These are phyloP conservation scores for Panzeria rudis DNA, from an alignment of 2,888 invertebrate species.

Conservation along the genomic window DNA sequence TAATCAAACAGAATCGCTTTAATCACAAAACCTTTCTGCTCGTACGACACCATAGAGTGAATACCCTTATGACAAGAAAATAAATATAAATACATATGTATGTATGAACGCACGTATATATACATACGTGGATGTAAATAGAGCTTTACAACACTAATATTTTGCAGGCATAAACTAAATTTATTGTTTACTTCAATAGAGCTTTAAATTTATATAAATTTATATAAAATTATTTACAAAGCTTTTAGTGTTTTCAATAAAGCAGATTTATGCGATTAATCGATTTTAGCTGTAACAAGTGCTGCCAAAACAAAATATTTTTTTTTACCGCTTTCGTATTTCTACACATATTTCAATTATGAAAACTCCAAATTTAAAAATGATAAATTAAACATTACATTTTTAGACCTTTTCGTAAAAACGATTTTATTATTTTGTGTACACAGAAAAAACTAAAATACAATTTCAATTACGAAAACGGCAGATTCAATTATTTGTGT, in stretches of 20 bases:
- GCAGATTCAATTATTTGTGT: too few species aligned
- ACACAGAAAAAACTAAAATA: too few species aligned
- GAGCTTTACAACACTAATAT: conserved; percentile 24
- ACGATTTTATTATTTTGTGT: too few species aligned
- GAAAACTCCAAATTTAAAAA: too few species aligned
- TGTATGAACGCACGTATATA: neutral
- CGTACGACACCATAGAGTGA: neutral
- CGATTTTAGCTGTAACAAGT: neutral
- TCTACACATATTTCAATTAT: too few species aligned
- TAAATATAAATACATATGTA: neutral
- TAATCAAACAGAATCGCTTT: conserved; percentile 1
- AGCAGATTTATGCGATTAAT: neutral
- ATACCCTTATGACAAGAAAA: conserved; percentile 9
- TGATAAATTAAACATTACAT: too few species aligned
- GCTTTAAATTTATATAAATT: conserved; percentile 6
- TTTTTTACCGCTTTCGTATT: neutral
- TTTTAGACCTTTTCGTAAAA: too few species aligned
- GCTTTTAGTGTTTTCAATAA: neutral
- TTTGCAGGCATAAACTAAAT: conserved; percentile 4
- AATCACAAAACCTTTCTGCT: neutral
- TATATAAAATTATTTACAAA: neutral
- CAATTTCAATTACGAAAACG: too few species aligned
- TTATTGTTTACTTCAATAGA: conserved; percentile 26
- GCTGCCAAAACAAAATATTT: neutral
- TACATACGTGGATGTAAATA: neutral